Percentiles rank a stretch among this genome's conserved stretches.
phyloP scores from a whole-genome alignment of 2,113 vertebrate species.

The Lepisosteus osseus region DNA sequence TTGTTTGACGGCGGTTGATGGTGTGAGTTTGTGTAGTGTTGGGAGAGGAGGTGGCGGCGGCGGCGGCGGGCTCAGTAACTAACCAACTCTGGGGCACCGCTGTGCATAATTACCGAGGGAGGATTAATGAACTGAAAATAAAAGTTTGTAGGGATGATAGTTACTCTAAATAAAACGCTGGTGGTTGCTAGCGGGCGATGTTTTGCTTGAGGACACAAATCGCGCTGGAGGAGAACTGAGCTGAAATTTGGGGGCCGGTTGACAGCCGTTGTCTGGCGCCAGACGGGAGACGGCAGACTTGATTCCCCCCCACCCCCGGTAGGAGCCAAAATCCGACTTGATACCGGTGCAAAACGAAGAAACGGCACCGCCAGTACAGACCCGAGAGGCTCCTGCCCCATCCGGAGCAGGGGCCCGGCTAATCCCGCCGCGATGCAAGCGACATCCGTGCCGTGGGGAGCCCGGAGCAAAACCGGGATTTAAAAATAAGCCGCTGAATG shows the following conservation, averaged over 20 bases:
- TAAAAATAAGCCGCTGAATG: no score
- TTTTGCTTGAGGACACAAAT: background rate
- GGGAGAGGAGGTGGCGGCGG: background rate
- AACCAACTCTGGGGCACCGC: background rate
- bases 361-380: no score
- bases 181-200: background rate
- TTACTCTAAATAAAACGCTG: no score
- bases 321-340: no score
- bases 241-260: slow-evolving; percentile 9
- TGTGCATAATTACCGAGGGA: background rate
- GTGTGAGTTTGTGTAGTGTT: background rate
- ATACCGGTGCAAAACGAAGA: no score
- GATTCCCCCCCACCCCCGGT: background rate
- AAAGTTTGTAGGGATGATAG: slow-evolving; percentile 3
- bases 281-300: background rate
- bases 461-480: no score
- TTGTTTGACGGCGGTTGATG: background rate
- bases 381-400: no score
- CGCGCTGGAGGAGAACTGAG: background rate
- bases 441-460: no score
- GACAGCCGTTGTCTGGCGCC: slow-evolving; percentile 8
- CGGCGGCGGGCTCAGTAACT: background rate
- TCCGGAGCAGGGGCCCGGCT: no score
- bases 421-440: no score
- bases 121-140: background rate